Conservation (phyloP, 2,888 invertebrate species). For the Meliscaeva auricollis region DNA sequence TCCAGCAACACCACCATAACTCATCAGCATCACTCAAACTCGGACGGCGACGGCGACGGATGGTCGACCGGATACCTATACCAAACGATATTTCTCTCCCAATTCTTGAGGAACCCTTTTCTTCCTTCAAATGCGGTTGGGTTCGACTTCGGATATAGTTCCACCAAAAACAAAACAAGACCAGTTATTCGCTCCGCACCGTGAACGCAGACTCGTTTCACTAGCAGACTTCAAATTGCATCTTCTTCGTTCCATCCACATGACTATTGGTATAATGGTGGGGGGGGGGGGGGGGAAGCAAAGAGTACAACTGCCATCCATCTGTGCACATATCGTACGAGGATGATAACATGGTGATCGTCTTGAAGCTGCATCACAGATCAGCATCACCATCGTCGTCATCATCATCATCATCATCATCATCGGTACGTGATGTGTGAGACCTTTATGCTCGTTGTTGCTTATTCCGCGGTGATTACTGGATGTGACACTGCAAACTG, state of each 20-base stretch:
- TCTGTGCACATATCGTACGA: constrained; percentile 24
- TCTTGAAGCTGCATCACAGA: constrained; percentile 49
- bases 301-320: constrained; percentile 34
- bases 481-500: constrained; percentile 71
- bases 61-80: constrained; percentile 17
- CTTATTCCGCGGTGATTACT: constrained; percentile 71
- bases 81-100: constrained; percentile 5
- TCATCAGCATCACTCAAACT: constrained; percentile 75
- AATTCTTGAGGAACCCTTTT: constrained; percentile 38
- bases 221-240: constrained; percentile 68
- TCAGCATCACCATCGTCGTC: constrained; percentile 59
- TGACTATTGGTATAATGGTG: not conserved
- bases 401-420: constrained; percentile 51
- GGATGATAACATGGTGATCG: constrained; percentile 44
- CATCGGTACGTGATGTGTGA: constrained; percentile 72
- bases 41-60: constrained; percentile 69
- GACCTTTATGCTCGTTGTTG: constrained; percentile 72
- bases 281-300: constrained; percentile 22
- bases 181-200: constrained; percentile 51
- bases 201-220: constrained; percentile 56
- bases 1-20: constrained; percentile 61
- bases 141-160: constrained; percentile 62
- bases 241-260: constrained; percentile 22
- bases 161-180: constrained; percentile 63
- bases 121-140: constrained; percentile 44